phyloP scores from a whole-genome alignment of 2,888 invertebrate genomes.

The Cybosia mesomella region DNA sequence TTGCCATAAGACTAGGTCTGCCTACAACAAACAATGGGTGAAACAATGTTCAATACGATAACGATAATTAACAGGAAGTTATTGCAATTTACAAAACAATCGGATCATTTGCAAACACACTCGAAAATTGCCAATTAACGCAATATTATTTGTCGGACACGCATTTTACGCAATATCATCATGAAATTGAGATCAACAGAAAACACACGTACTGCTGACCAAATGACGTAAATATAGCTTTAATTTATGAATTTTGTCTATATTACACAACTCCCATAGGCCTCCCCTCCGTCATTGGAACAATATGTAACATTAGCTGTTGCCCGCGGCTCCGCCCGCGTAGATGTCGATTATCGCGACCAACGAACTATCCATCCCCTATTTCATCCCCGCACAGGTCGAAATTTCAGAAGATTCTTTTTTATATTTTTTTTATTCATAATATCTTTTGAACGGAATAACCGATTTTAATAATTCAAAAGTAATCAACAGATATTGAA shows the following conservation, averaged over 20 bases:
- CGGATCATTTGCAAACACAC: constrained; percentile 29
- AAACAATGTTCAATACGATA: background rate
- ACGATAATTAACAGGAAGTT: constrained; percentile 18
- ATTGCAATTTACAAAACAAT: constrained; percentile 30
- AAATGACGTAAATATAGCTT: constrained; percentile 13
- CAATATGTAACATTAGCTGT: background rate
- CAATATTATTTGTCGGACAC: constrained; percentile 26
- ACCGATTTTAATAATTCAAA: too few species aligned
- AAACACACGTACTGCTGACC: constrained; percentile 6
- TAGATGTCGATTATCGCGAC: too few species aligned
- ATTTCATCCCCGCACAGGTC: too few species aligned
- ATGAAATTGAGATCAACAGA: constrained; percentile 29
- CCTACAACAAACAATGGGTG: background rate
- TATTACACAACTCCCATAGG: background rate
- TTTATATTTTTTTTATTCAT: too few species aligned
- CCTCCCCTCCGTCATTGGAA: background rate
- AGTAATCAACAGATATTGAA: too few species aligned
- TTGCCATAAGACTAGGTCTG: background rate
- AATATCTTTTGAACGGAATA: too few species aligned
- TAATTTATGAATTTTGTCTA: background rate
- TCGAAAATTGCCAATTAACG: constrained; percentile 34
- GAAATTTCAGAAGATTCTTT: too few species aligned
- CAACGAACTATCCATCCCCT: too few species aligned
- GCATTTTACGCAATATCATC: constrained; percentile 25
- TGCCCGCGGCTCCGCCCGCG: too few species aligned